These are phyloP conservation scores for Athalia cordata DNA, from an alignment of 2,888 invertebrate genomes.

Conservation along the genomic window DNA sequence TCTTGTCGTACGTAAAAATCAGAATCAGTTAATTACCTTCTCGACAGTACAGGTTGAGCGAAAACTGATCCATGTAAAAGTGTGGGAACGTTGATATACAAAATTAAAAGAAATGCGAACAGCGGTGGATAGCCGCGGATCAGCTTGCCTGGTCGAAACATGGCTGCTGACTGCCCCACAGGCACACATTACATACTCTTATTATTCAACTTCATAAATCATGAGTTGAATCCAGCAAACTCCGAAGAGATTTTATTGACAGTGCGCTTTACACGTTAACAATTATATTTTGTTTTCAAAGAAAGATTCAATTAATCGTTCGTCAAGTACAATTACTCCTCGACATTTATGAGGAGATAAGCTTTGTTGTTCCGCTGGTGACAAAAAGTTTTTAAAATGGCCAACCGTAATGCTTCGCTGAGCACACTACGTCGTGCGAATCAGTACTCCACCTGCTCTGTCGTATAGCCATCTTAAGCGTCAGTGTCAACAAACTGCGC, in stretches of 20 bases:
- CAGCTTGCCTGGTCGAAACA: constrained; percentile 49
- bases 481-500: not conserved
- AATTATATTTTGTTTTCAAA: constrained; percentile 54
- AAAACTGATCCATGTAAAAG: no score
- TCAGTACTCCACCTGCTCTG: not conserved
- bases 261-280: constrained; percentile 50
- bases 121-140: constrained; percentile 17
- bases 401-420: not conserved
- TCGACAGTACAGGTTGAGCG: no score
- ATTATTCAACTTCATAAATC: constrained; percentile 46
- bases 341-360: constrained; percentile 54
- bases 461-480: not conserved
- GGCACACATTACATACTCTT: constrained; percentile 39
- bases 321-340: constrained; percentile 50
- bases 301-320: constrained; percentile 61
- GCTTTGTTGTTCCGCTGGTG: not conserved
- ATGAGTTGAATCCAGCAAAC: not conserved
- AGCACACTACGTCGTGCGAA: not conserved
- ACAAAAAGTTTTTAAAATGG: not conserved
- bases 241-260: constrained; percentile 49
- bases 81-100: no score
- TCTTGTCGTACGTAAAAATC: no score
- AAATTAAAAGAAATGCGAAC: no score
- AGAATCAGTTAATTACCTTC: no score
- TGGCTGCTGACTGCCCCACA: constrained; percentile 46